These are phyloP conservation scores for Thymallus thymallus DNA, from an alignment of 2,113 vertebrate species.

Conservation along the genomic window DNA sequence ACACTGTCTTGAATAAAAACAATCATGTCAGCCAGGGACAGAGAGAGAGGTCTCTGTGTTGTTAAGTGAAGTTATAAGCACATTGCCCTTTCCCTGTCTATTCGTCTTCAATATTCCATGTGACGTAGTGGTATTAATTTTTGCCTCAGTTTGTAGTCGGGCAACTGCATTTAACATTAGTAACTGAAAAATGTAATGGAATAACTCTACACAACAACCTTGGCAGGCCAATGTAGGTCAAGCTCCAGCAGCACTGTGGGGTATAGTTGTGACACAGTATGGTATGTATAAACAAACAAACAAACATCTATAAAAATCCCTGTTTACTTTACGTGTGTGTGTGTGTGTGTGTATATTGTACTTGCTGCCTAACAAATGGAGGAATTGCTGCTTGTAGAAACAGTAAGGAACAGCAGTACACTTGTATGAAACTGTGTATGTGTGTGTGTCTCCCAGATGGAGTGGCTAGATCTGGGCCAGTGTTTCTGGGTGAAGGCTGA, in stretches of 20 bases:
- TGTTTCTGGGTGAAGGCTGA: constrained; percentile 25
- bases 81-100: constrained; percentile 44
- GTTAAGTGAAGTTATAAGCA: constrained; percentile 36
- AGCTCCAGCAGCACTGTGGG: constrained; percentile 53
- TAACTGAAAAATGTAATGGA: constrained; percentile 40
- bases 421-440: constrained; percentile 51
- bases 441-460: constrained; percentile 7
- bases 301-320: neutral
- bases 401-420: constrained; percentile 45
- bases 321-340: neutral
- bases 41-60: constrained; percentile 22
- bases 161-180: constrained; percentile 55
- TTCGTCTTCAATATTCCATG: constrained; percentile 67
- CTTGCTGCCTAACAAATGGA: constrained; percentile 28
- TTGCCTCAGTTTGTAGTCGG: constrained; percentile 60
- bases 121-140: constrained; percentile 60
- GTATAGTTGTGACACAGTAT: constrained; percentile 3
- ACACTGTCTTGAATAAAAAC: too few species aligned
- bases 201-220: constrained; percentile 54
- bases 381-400: constrained; percentile 45
- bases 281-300: constrained; percentile 23
- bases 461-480: constrained; percentile 28
- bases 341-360: constrained; percentile 10
- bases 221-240: constrained; percentile 67
- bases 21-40: too few species aligned